These are phyloP conservation scores for Fabriciana adippe DNA, from an alignment of 2,888 invertebrate species.

Conservation along the genomic window DNA sequence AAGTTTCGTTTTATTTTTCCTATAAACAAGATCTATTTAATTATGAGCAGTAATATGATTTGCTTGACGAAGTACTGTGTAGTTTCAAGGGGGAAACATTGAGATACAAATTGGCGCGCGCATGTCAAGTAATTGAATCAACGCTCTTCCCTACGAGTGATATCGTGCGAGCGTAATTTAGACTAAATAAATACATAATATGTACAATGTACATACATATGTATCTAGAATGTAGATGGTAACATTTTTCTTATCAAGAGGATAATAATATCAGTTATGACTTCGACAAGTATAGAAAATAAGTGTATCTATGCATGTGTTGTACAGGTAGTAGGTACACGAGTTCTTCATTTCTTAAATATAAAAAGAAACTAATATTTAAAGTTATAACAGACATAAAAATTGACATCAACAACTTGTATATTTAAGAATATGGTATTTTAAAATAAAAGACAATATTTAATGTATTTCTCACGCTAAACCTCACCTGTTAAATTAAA, in stretches of 20 bases:
- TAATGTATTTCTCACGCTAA: too few species aligned
- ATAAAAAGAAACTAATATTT: too few species aligned
- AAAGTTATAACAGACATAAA: too few species aligned
- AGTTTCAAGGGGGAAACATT: slow-evolving; percentile 51
- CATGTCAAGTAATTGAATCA: slow-evolving; percentile 79
- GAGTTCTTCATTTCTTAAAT: too few species aligned
- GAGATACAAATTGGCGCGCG: slow-evolving; percentile 75
- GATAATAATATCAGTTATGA: neutral
- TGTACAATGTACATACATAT: slow-evolving; percentile 21
- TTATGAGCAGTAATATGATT: slow-evolving; percentile 68
- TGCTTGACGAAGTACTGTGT: slow-evolving; percentile 54
- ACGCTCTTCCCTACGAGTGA: slow-evolving; percentile 52
- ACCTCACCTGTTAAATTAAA: neutral
- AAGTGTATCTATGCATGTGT: too few species aligned
- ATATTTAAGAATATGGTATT: too few species aligned
- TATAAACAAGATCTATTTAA: slow-evolving; percentile 62
- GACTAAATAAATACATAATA: slow-evolving; percentile 38
- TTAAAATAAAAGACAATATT: too few species aligned
- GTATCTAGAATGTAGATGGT: neutral
- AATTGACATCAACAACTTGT: too few species aligned
- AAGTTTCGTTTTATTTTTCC: slow-evolving; percentile 27
- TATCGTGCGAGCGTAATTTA: slow-evolving; percentile 46
- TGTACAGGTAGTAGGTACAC: too few species aligned
- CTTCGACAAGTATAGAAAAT: too few species aligned
- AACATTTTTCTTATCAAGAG: neutral